phyloP scores from a whole-genome alignment of 2,113 vertebrate genomes.

The Mixornis gularis region DNA sequence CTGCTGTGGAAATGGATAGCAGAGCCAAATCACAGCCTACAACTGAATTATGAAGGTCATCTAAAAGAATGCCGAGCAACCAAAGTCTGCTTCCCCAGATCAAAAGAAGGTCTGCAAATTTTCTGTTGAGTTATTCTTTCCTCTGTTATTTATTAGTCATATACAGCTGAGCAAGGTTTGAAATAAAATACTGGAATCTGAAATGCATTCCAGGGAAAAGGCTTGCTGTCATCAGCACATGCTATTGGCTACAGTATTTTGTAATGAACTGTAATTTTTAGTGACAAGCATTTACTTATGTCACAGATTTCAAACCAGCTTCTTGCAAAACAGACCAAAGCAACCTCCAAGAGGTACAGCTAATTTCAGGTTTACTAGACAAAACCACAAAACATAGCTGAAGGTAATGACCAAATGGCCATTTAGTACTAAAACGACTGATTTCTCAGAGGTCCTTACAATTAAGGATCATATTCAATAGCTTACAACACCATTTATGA shows the following conservation, averaged over 20 bases:
- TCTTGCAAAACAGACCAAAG: background rate
- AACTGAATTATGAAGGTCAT: slow-evolving; percentile 49
- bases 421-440: slow-evolving; percentile 41
- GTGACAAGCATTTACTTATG: slow-evolving; percentile 26
- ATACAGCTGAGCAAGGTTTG: slow-evolving; percentile 29
- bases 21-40: slow-evolving; percentile 16
- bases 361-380: slow-evolving; percentile 16
- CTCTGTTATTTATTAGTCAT: slow-evolving; percentile 52
- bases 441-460: slow-evolving; percentile 63
- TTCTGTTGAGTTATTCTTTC: slow-evolving; percentile 52
- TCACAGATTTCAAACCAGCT: slow-evolving; percentile 10
- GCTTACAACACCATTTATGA: slow-evolving; percentile 50
- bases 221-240: slow-evolving; percentile 42
- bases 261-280: slow-evolving; percentile 30
- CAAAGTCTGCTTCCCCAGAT: slow-evolving; percentile 17
- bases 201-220: slow-evolving; percentile 46
- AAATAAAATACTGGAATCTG: slow-evolving; percentile 38
- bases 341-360: background rate
- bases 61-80: slow-evolving; percentile 10
- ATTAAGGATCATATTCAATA: slow-evolving; percentile 60
- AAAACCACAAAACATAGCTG: slow-evolving; percentile 25
- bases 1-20: slow-evolving; percentile 23
- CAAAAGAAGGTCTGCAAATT: slow-evolving; percentile 41
- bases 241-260: slow-evolving; percentile 27
- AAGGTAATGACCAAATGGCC: slow-evolving; percentile 35